Evolutionary conservation across 1,140 invertebrate species (phyloP).

Genomic region (Batillaria attramentaria): DNA sequence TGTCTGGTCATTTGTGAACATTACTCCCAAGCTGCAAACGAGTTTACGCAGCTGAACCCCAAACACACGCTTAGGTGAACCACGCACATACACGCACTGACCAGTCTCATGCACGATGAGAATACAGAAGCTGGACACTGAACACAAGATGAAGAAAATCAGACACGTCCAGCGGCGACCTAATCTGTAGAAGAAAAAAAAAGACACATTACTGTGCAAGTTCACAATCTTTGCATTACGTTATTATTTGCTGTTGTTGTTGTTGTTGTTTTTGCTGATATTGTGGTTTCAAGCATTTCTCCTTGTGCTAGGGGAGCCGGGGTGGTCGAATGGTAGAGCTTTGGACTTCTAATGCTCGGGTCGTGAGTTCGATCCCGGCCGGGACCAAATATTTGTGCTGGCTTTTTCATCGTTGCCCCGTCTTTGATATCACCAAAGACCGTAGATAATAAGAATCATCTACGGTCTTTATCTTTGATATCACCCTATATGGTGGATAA

Average conservation of each 20-base stretch:
- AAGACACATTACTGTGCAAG: background rate
- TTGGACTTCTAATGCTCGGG: no score
- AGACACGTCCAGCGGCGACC: constrained; percentile 16
- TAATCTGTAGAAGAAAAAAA: background rate
- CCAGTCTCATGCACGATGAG: constrained; percentile 16
- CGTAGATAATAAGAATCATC: no score
- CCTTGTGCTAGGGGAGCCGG: background rate
- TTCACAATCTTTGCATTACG: no score
- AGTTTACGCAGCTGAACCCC: background rate
- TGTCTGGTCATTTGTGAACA: no score
- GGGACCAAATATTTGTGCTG: no score
- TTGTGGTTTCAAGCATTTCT: background rate
- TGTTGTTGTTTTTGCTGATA: background rate
- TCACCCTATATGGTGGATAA: no score
- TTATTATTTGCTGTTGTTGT: no score
- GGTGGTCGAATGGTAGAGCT: no score
- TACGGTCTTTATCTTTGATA: no score
- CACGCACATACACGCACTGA: background rate
- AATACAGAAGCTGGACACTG: constrained; percentile 10
- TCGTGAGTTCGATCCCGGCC: background rate
- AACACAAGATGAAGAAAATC: constrained; percentile 1
- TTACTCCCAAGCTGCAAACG: no score
- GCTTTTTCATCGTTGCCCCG: no score
- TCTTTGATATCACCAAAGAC: no score
- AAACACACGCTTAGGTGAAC: background rate